A percentile compares a stretch with the other conserved stretches of the same genome.
Evolutionary conservation across 2,113 vertebrate species (phyloP).

Genomic region (Motacilla alba): DNA sequence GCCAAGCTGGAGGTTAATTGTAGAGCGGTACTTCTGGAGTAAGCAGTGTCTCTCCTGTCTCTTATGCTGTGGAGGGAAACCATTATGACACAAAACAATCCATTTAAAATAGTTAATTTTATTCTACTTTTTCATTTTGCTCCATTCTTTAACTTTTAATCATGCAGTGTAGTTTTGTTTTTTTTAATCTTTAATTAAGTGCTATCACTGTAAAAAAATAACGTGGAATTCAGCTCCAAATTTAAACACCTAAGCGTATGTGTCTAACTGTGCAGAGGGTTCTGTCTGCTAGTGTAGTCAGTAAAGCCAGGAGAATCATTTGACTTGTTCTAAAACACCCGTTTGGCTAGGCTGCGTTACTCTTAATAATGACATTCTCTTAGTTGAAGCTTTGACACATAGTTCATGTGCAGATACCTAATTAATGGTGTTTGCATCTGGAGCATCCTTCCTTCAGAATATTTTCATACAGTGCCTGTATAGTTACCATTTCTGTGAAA

Average conservation of each 20-base stretch:
- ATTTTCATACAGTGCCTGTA: neutral
- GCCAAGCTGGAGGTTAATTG: neutral
- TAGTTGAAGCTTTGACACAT: neutral
- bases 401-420: neutral
- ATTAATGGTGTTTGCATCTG: neutral
- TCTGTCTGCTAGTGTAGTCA: neutral
- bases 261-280: neutral
- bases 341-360: neutral
- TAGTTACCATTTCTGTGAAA: neutral
- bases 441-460: neutral
- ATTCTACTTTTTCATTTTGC: neutral
- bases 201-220: neutral
- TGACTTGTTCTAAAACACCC: neutral
- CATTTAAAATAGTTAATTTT: neutral
- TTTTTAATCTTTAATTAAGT: neutral
- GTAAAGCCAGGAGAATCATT: neutral
- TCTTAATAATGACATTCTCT: neutral
- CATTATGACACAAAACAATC: neutral
- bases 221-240: neutral
- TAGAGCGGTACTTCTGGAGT: neutral
- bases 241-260: neutral
- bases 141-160: neutral
- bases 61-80: neutral
- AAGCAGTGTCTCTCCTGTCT: neutral
- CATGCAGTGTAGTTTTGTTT: neutral